Percentiles rank a stretch among this genome's conserved stretches.
Conservation (phyloP, 2,113 vertebrate species). For the Stomatorhinus ivindoensis region DNA sequence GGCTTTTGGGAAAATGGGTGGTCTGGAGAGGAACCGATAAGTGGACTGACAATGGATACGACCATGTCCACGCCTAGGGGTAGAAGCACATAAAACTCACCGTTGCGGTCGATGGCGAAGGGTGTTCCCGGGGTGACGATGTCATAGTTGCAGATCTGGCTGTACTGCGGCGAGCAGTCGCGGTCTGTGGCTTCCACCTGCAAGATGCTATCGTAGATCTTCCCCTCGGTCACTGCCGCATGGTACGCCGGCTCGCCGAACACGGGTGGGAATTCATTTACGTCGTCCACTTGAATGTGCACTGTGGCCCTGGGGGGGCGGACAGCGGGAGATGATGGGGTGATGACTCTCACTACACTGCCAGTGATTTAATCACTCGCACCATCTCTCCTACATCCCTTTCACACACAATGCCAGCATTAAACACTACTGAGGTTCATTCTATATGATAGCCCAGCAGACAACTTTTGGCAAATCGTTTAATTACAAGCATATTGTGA, state of each 20-base stretch:
- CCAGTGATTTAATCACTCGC: not conserved
- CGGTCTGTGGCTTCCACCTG: constrained; percentile 92
- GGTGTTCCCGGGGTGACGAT: constrained; percentile 82
- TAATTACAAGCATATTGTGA: constrained; percentile 11
- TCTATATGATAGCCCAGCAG: not conserved
- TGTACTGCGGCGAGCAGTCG: constrained; percentile 93
- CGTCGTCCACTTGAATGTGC: constrained; percentile 92
- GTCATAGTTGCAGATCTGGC: constrained; percentile 96
- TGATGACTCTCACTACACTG: not conserved
- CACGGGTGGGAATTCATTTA: constrained; percentile 86
- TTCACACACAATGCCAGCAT: not conserved
- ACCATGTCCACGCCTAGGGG: not conserved
- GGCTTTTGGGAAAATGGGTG: not conserved
- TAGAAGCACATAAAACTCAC: constrained; percentile 54
- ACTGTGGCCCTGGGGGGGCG: constrained; percentile 77
- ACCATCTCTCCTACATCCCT: not conserved
- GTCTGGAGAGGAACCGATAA: not conserved
- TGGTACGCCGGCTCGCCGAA: constrained; percentile 84
- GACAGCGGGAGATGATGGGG: not conserved
- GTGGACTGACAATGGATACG: not conserved
- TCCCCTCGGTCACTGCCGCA: constrained; percentile 79
- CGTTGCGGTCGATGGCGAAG: constrained; percentile 93
- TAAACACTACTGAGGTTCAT: not conserved
- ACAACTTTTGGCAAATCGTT: not conserved
- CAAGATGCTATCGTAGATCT: constrained; percentile 91